Evolutionary conservation across 2,888 invertebrate genomes (phyloP).

Genomic region (Leptinotarsa juncta): DNA sequence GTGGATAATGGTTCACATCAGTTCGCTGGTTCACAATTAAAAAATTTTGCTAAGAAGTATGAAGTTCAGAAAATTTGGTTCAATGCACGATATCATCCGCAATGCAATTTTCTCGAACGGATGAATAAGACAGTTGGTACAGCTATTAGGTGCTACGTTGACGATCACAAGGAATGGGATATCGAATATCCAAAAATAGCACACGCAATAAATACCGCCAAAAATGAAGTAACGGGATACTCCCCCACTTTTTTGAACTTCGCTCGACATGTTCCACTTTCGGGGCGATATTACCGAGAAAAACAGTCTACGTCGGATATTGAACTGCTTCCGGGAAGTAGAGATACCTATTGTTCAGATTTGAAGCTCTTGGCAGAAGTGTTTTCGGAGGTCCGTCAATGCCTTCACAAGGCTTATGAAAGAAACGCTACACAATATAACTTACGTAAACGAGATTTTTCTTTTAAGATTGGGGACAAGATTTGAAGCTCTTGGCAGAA

Average conservation of each 20-base stretch:
- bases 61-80: slow-evolving; percentile 44
- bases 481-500: too few relatives aligned
- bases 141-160: slow-evolving; percentile 45
- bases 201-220: slow-evolving; percentile 41
- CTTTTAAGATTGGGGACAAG: too few relatives aligned
- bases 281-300: slow-evolving; percentile 40
- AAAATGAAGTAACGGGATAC: slow-evolving; percentile 41
- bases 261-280: slow-evolving; percentile 38
- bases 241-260: slow-evolving; percentile 42
- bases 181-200: slow-evolving; percentile 31
- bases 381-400: slow-evolving; percentile 22
- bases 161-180: slow-evolving; percentile 37
- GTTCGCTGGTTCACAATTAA: slow-evolving; percentile 34
- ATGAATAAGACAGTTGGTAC: slow-evolving; percentile 53
- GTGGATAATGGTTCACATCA: too few relatives aligned
- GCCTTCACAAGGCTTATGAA: slow-evolving; percentile 26
- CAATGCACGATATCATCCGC: slow-evolving; percentile 55
- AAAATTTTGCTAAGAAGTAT: slow-evolving; percentile 38
- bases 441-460: too few relatives aligned
- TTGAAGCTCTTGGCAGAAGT: slow-evolving; percentile 15
- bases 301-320: neutral
- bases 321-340: neutral
- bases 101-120: slow-evolving; percentile 57
- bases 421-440: too few relatives aligned
- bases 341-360: slow-evolving; percentile 8